phyloP scores from a whole-genome alignment of 2,113 vertebrate genomes.

The Andinoacara biseriatus region DNA sequence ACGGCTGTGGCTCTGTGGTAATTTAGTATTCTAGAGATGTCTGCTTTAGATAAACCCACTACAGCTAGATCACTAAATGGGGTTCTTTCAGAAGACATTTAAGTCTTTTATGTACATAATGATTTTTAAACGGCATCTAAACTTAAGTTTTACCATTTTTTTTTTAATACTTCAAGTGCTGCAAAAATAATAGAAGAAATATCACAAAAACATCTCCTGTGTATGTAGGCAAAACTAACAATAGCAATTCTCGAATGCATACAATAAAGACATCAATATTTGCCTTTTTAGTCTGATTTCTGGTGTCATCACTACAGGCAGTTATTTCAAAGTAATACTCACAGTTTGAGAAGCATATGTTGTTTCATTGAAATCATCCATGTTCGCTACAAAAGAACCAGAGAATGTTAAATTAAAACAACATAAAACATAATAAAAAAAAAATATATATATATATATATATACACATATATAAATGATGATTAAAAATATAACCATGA shows the following conservation, averaged over 20 bases:
- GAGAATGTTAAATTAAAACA: not conserved
- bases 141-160: not conserved
- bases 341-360: not conserved
- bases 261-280: not conserved
- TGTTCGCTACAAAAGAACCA: slow-evolving; percentile 47
- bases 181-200: not conserved
- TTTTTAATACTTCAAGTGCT: not conserved
- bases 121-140: not conserved
- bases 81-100: not conserved
- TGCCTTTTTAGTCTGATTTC: not conserved
- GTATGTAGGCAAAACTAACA: not conserved
- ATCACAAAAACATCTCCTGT: not conserved
- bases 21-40: slow-evolving; percentile 31
- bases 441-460: not conserved
- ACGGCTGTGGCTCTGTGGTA: not conserved
- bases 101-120: not conserved
- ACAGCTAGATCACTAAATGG: not conserved
- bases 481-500: not conserved
- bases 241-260: not conserved
- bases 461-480: too few species aligned
- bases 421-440: too few species aligned
- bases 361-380: slow-evolving; percentile 15
- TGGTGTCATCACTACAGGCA: not conserved
- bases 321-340: slow-evolving; percentile 38
- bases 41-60: slow-evolving; percentile 16